These are phyloP conservation scores for Poicephalus gulielmi DNA, from an alignment of 2,113 vertebrate species.

Conservation along the genomic window DNA sequence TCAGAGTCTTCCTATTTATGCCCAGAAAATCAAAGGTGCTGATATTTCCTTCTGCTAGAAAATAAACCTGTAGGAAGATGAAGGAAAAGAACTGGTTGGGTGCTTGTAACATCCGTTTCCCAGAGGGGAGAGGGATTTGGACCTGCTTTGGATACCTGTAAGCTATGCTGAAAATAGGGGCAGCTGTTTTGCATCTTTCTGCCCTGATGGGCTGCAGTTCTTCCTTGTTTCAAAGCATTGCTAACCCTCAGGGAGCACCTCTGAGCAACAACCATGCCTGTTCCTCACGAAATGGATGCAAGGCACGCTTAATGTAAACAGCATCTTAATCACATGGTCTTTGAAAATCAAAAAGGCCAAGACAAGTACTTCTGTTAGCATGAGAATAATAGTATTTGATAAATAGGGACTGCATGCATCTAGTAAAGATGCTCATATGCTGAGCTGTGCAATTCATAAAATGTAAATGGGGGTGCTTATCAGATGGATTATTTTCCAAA, in stretches of 20 bases:
- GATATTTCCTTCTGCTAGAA: not conserved
- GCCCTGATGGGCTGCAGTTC: not conserved
- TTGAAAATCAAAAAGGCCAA: not conserved
- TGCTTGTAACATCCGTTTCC: not conserved
- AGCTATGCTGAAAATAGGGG: not conserved
- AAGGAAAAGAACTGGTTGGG: not conserved
- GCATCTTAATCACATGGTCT: not conserved
- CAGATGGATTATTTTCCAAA: constrained; percentile 62
- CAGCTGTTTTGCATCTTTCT: not conserved
- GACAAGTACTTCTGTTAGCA: not conserved
- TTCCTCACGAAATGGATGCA: not conserved
- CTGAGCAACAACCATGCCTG: not conserved
- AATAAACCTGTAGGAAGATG: not conserved
- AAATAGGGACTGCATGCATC: not conserved
- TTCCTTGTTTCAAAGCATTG: not conserved
- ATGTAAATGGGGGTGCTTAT: constrained; percentile 46
- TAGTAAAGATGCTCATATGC: not conserved
- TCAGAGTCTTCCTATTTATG: not conserved
- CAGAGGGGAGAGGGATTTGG: not conserved
- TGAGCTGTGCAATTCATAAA: constrained; percentile 37
- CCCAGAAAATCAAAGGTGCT: not conserved
- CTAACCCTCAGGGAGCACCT: not conserved
- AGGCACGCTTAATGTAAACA: not conserved
- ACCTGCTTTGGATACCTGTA: not conserved
- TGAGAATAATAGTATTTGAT: not conserved